Percentiles rank a stretch among this genome's conserved stretches.
Conservation (phyloP, 64 coral and sea anemone species). For the Anthopleura sola region DNA sequence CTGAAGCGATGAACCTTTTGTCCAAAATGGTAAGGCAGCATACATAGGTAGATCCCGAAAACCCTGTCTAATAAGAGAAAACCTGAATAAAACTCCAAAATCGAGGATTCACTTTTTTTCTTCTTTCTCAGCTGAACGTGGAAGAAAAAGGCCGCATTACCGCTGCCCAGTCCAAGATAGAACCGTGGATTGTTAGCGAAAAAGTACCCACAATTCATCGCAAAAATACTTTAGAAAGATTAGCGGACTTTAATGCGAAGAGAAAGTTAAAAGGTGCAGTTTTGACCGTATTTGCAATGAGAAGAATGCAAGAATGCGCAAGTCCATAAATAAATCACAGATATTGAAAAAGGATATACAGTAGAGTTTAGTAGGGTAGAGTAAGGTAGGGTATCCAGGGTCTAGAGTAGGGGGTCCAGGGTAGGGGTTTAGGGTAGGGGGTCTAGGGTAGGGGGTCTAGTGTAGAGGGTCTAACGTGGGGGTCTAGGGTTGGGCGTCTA, state of each 20-base stretch:
- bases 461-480: too few species aligned
- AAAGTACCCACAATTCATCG: constrained; percentile 52
- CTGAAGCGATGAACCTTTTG: constrained; percentile 45
- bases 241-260: constrained; percentile 63
- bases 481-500: too few species aligned
- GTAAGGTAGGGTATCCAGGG: too few species aligned
- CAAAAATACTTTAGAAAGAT: constrained; percentile 68
- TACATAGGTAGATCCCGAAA: too few species aligned
- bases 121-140: constrained; percentile 33
- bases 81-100: too few species aligned
- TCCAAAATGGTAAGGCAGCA: constrained; percentile 60
- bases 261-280: constrained; percentile 68
- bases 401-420: too few species aligned
- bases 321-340: neutral
- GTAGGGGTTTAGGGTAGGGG: too few species aligned
- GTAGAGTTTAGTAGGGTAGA: too few species aligned
- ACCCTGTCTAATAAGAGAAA: too few species aligned
- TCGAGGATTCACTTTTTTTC: too few species aligned
- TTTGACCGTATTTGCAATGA: constrained; percentile 68
- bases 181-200: constrained; percentile 52
- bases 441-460: too few species aligned
- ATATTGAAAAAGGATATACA: too few species aligned
- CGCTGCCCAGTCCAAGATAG: constrained; percentile 44
- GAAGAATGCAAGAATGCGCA: constrained; percentile 16
- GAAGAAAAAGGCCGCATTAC: constrained; percentile 54